Base-by-base conservation (phyloP, 2,888 invertebrate genomes). In the Parnassius apollo region DNA sequence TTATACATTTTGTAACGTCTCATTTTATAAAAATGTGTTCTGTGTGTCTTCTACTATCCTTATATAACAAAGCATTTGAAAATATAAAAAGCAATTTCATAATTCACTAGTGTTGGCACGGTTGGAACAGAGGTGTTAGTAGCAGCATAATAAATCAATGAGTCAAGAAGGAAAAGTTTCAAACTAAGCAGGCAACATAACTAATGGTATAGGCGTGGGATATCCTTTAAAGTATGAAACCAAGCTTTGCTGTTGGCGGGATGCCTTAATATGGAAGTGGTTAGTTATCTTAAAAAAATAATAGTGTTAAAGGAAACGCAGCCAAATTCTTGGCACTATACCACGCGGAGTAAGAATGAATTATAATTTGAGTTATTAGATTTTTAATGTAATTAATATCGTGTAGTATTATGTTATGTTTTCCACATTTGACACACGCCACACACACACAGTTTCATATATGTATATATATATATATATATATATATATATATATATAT, bases 171-270 rank as follows among this genome's bases (percentile, higher is more conserved):
- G 57, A 57, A 62, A 57, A 57, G 57, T 62, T 57, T 52, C 57
- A 52, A 62, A 62, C 52, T 57, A 57, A 62, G 57, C 57, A 62
- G 57, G 18, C n/a, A 2, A 52, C 61, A 51, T 62, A 57, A 57
- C 57, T 62, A 57, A 57, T 57, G 18, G 1, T 18, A 51, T 53
- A 53, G 52, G 52, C 57, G 46, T 11, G 57, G 51, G 45, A 46
- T 18, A 18, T 62, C 42, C 46, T 46, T 62, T 62, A 52, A 62
- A 52, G 57, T 57, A 62, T 62, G 61, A 52, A 52, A 42, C 57
- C 42, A 18, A 50, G 42, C 42, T 42, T n/a, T 51, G 50, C 13
- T 42, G 13, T 51, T 62, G 61, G 61, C 53, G n/a, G 46, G 42
- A n/a, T 53, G 61, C 61, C 61, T 57, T 51, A 42, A 46, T 46